Conservation (phyloP, 1,140 invertebrate species). For the Drosophila fuyamai region DNA sequence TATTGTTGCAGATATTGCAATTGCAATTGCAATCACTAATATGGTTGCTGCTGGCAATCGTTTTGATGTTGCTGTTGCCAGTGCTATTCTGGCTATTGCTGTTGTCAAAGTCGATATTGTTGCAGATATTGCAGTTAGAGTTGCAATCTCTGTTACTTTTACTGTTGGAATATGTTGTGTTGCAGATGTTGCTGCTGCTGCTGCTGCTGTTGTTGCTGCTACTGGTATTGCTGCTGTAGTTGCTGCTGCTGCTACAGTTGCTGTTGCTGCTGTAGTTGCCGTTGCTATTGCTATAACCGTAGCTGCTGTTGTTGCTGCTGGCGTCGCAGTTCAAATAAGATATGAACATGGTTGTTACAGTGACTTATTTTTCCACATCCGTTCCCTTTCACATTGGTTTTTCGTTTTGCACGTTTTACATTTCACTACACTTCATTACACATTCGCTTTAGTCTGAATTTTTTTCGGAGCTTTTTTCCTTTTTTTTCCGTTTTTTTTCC, state of each 20-base stretch:
- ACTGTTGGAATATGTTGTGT: slow-evolving; percentile 16
- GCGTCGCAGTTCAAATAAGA: slow-evolving; percentile 77
- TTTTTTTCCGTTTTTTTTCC: slow-evolving; percentile 2
- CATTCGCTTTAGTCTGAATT: slow-evolving; percentile 31
- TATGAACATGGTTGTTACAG: slow-evolving; percentile 73
- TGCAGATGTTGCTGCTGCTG: slow-evolving; percentile 19
- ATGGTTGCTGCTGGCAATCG: not conserved
- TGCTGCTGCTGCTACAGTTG: not conserved
- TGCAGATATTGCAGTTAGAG: slow-evolving; percentile 18
- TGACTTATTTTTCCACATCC: slow-evolving; percentile 22
- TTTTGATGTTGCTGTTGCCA: slow-evolving; percentile 3
- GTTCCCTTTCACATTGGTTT: not conserved
- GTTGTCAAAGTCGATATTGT: slow-evolving; percentile 3
- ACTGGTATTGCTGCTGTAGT: not conserved
- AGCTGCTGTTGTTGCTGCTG: slow-evolving; percentile 27
- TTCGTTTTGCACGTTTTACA: slow-evolving; percentile 29
- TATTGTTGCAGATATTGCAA: slow-evolving; percentile 14
- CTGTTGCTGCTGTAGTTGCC: slow-evolving; percentile 2
- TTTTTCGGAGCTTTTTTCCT: slow-evolving; percentile 5
- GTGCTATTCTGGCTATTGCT: not conserved
- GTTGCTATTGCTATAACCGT: slow-evolving; percentile 9
- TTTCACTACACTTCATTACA: slow-evolving; percentile 64
- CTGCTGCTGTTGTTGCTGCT: slow-evolving; percentile 13
- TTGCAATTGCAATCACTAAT: not conserved
- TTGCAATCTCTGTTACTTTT: not conserved